These are phyloP conservation scores for Anadara kagoshimensis DNA, from an alignment of 1,140 invertebrate genomes.

Conservation along the genomic window DNA sequence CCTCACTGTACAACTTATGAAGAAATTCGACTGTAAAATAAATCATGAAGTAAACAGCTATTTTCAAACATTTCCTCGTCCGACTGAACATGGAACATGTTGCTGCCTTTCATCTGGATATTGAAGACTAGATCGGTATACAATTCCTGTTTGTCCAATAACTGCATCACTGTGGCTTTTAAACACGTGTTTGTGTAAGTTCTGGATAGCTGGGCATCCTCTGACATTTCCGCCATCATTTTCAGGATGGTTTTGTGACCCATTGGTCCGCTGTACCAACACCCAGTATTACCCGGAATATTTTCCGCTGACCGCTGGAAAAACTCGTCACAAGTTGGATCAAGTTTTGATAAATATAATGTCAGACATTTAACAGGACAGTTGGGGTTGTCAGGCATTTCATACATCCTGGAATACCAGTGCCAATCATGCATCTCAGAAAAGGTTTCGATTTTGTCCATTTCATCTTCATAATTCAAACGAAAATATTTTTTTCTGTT, in stretches of 20 bases:
- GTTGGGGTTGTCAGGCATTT: slow-evolving; percentile 15
- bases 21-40: slow-evolving; percentile 8
- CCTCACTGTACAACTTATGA: too few relatives aligned
- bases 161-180: slow-evolving; percentile 19
- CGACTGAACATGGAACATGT: neutral
- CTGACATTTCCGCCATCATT: slow-evolving; percentile 29
- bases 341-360: slow-evolving; percentile 13
- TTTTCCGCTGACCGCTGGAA: slow-evolving; percentile 21
- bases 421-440: slow-evolving; percentile 36
- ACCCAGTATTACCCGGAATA: neutral
- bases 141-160: slow-evolving; percentile 25
- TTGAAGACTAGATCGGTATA: slow-evolving; percentile 11
- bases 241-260: slow-evolving; percentile 28
- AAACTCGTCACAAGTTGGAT: slow-evolving; percentile 5
- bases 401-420: slow-evolving; percentile 29
- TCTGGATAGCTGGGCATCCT: slow-evolving; percentile 7
- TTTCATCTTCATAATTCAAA: slow-evolving; percentile 21
- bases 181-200: slow-evolving; percentile 27
- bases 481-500: slow-evolving; percentile 18
- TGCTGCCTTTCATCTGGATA: slow-evolving; percentile 18
- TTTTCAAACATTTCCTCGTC: slow-evolving; percentile 23
- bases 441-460: slow-evolving; percentile 25
- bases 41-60: slow-evolving; percentile 18
- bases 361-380: slow-evolving; percentile 28
- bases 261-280: slow-evolving; percentile 21